Percentiles rank a stretch among this genome's conserved stretches.
Conservation (phyloP, 2,113 vertebrate species). For the Phoxinus phoxinus region DNA sequence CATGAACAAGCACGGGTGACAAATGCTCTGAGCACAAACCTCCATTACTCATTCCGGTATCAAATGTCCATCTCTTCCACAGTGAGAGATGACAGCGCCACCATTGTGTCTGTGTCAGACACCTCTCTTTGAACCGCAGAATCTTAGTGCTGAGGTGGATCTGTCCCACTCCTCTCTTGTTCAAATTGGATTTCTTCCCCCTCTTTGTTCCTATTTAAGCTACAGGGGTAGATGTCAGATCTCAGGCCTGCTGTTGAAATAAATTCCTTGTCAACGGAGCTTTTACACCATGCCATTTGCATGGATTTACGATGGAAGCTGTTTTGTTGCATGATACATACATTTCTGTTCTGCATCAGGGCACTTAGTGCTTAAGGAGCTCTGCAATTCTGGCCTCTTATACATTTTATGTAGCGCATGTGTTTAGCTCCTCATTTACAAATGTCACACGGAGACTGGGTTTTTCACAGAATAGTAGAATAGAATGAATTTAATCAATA, state of each 20-base stretch:
- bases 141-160: conserved; percentile 53
- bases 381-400: neutral
- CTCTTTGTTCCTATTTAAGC: conserved; percentile 44
- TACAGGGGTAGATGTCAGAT: conserved; percentile 49
- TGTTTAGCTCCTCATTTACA: conserved; percentile 44
- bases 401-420: conserved; percentile 48
- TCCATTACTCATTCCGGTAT: conserved; percentile 55
- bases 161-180: conserved; percentile 43
- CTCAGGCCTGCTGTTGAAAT: conserved; percentile 33
- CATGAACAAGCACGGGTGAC: conserved; percentile 45
- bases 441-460: conserved; percentile 38
- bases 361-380: conserved; percentile 37
- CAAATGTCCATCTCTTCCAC: conserved; percentile 49
- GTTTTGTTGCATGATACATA: conserved; percentile 25
- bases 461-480: conserved; percentile 45
- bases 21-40: conserved; percentile 33
- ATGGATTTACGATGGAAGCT: conserved; percentile 47
- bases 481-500: conserved; percentile 38
- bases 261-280: conserved; percentile 43
- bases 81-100: conserved; percentile 50
- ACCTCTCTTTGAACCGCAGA: conserved; percentile 44
- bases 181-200: conserved; percentile 55
- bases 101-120: conserved; percentile 53
- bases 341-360: conserved; percentile 37
- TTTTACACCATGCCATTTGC: conserved; percentile 47